Evolutionary conservation across 1,140 invertebrate genomes (phyloP).

Genomic region (Macrocentrus cingulum): DNA sequence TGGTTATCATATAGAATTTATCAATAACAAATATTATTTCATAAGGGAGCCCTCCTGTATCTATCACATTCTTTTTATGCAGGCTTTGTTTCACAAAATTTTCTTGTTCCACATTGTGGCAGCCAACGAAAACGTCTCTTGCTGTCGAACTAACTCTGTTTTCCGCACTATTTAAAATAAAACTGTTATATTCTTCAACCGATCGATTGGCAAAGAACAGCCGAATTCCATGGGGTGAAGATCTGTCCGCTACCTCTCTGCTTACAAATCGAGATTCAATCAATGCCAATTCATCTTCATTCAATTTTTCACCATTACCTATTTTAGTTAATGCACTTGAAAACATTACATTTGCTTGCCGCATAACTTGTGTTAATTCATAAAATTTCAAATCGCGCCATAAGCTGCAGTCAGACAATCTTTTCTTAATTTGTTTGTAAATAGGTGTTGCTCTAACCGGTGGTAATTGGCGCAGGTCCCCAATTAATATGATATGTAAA

Average conservation of each 20-base stretch:
- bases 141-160: slow-evolving; percentile 35
- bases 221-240: slow-evolving; percentile 29
- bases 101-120: slow-evolving; percentile 23
- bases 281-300: slow-evolving; percentile 18
- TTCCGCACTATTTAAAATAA: slow-evolving; percentile 31
- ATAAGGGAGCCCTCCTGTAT: slow-evolving; percentile 45
- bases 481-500: slow-evolving; percentile 31
- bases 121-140: slow-evolving; percentile 27
- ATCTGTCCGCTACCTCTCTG: slow-evolving; percentile 21
- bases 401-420: slow-evolving; percentile 32
- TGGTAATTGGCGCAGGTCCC: slow-evolving; percentile 29
- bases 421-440: slow-evolving; percentile 32
- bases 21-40: slow-evolving; percentile 37
- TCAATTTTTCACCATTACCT: slow-evolving; percentile 32
- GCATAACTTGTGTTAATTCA: slow-evolving; percentile 37
- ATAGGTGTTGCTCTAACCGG: slow-evolving; percentile 32
- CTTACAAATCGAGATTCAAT: slow-evolving; percentile 28
- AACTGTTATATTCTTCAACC: slow-evolving; percentile 29
- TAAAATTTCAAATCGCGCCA: slow-evolving; percentile 39
- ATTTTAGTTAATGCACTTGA: slow-evolving; percentile 38
- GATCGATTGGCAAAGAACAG: slow-evolving; percentile 28
- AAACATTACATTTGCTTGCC: slow-evolving; percentile 38
- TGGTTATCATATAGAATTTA: slow-evolving; percentile 44
- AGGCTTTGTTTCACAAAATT: slow-evolving; percentile 34
- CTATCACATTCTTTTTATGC: slow-evolving; percentile 42